These are phyloP conservation scores for Acanthopagrus latus DNA, from an alignment of 2,797 vertebrate genomes.

Conservation along the genomic window DNA sequence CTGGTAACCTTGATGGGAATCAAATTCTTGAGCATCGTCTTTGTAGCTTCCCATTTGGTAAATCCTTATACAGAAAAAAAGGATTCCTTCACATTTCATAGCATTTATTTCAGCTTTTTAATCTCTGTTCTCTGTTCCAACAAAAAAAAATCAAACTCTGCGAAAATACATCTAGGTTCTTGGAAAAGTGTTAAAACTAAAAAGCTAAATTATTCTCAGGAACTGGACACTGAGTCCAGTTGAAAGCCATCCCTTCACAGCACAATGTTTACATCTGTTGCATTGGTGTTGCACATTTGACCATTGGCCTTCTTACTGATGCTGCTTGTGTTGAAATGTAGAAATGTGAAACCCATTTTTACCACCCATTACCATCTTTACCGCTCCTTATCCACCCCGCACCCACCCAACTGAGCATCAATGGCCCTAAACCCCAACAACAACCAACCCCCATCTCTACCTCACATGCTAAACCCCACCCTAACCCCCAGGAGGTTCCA, in stretches of 20 bases:
- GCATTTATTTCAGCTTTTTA: not conserved
- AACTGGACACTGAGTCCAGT: not conserved
- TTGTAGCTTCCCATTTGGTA: not conserved
- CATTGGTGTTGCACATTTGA: constrained; percentile 11
- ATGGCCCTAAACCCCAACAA: constrained; percentile 37
- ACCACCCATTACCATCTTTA: constrained; percentile 11
- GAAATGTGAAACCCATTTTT: constrained; percentile 21
- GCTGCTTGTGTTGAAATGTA: constrained; percentile 12
- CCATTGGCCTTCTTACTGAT: not conserved
- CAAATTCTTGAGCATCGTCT: not conserved
- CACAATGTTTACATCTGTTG: not conserved
- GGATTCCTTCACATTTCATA: not conserved
- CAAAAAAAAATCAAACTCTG: not conserved
- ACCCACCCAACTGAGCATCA: constrained; percentile 44
- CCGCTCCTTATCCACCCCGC: not conserved
- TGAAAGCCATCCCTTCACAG: not conserved
- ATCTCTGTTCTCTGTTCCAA: not conserved
- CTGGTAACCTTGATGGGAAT: not conserved
- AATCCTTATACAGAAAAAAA: not conserved
- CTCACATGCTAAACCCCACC: constrained; percentile 16
- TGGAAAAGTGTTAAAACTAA: not conserved
- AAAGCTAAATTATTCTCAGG: not conserved
- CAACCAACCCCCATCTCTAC: constrained; percentile 40
- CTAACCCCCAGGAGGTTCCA: constrained; percentile 56
- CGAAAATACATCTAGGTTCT: not conserved